Conservation (phyloP, 2,113 vertebrate genomes). For the Rhinolophus sinicus region DNA sequence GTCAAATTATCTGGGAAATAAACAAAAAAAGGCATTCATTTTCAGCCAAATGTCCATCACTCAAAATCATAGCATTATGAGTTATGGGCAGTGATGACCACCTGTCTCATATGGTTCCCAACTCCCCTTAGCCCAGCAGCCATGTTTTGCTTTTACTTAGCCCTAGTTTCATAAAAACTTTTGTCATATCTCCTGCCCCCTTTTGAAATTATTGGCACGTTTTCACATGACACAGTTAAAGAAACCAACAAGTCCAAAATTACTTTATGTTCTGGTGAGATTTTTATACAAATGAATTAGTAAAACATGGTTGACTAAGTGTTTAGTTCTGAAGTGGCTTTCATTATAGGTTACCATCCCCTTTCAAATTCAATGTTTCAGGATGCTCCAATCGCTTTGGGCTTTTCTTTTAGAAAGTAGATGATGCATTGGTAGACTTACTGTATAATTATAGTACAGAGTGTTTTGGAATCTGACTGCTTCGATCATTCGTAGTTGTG, state of each 20-base stretch:
- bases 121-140: background rate
- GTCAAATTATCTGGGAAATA: background rate
- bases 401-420: conserved; percentile 49
- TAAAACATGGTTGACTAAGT: background rate
- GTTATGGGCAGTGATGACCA: background rate
- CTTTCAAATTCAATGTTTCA: background rate
- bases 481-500: background rate
- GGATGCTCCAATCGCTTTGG: background rate
- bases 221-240: conserved; percentile 31
- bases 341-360: background rate
- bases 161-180: background rate
- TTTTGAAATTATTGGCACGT: background rate
- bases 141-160: conserved; percentile 27
- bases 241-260: conserved; percentile 34
- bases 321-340: conserved; percentile 3
- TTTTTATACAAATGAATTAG: background rate
- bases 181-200: background rate
- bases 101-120: background rate
- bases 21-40: background rate
- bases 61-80: background rate
- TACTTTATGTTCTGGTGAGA: background rate
- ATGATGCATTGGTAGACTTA: background rate
- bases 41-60: conserved; percentile 9
- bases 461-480: background rate
- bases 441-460: background rate